Conservation (phyloP, 1,140 invertebrate species). For the Apis laboriosa region DNA sequence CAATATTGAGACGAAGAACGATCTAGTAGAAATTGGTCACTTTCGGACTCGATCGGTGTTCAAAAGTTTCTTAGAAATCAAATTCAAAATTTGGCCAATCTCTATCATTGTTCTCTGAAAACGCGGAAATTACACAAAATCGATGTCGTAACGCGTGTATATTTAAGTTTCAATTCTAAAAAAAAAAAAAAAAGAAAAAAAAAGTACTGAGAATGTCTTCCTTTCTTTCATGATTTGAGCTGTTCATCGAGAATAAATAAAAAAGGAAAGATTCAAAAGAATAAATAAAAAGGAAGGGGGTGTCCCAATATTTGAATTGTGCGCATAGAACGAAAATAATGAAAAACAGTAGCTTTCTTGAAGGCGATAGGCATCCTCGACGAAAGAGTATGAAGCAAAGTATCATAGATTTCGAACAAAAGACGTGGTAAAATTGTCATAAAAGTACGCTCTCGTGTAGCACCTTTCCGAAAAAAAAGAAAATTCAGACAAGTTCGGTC, state of each 20-base stretch:
- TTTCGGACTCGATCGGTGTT: too few relatives aligned
- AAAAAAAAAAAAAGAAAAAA: too few relatives aligned
- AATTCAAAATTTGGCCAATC: too few relatives aligned
- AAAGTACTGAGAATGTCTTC: neutral
- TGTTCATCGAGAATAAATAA: neutral
- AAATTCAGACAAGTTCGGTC: neutral
- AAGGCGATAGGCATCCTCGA: constrained; percentile 29
- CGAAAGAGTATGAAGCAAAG: constrained; percentile 15
- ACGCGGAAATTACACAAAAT: too few relatives aligned
- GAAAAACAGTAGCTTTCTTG: constrained; percentile 23
- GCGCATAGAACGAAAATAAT: constrained; percentile 25
- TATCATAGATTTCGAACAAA: neutral
- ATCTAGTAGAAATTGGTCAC: too few relatives aligned
- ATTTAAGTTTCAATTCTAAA: neutral
- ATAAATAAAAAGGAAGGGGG: too few relatives aligned
- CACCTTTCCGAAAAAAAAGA: neutral
- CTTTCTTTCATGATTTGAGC: constrained; percentile 33
- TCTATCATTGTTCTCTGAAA: too few relatives aligned
- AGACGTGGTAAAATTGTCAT: neutral
- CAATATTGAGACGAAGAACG: constrained; percentile 29
- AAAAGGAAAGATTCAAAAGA: neutral
- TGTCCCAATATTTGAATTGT: constrained; percentile 25
- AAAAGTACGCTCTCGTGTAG: neutral
- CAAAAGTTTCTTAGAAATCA: neutral
- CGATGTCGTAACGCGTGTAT: too few relatives aligned